Evolutionary conservation across 2,888 invertebrate genomes (phyloP).

Genomic region (Phorcus lineatus): DNA sequence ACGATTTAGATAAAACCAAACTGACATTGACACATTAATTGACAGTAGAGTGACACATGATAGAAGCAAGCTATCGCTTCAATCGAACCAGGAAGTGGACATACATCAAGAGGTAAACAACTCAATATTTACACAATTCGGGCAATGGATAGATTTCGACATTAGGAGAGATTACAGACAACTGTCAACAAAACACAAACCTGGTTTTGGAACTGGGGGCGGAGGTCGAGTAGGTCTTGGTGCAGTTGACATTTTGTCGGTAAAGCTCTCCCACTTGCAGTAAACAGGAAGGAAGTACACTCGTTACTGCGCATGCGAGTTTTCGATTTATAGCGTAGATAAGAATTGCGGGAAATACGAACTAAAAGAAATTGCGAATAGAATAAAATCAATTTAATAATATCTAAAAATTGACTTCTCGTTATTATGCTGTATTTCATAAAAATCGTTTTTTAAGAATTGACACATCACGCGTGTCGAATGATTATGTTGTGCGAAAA

Average conservation of each 20-base stretch:
- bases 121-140: neutral
- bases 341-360: neutral
- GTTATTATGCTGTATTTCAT: too few species aligned
- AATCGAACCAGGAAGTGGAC: neutral
- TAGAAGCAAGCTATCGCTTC: neutral
- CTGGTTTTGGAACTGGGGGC: conserved; percentile 65
- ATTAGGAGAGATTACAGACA: neutral
- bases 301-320: neutral
- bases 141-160: neutral
- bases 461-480: too few species aligned
- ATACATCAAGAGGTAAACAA: neutral
- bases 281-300: neutral
- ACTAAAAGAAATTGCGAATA: neutral
- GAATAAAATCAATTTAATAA: too few species aligned
- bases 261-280: neutral
- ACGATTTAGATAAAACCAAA: too few species aligned
- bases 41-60: neutral
- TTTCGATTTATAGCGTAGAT: neutral
- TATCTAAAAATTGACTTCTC: too few species aligned
- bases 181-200: conserved; percentile 39
- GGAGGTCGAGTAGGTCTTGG: conserved; percentile 59
- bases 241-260: conserved; percentile 39
- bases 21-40: neutral
- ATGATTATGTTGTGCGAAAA: too few species aligned
- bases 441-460: too few species aligned